Percentiles rank a stretch among this genome's conserved stretches.
phyloP scores from a whole-genome alignment of 2,797 vertebrate genomes.

The Lagorchestes hirsutus region DNA sequence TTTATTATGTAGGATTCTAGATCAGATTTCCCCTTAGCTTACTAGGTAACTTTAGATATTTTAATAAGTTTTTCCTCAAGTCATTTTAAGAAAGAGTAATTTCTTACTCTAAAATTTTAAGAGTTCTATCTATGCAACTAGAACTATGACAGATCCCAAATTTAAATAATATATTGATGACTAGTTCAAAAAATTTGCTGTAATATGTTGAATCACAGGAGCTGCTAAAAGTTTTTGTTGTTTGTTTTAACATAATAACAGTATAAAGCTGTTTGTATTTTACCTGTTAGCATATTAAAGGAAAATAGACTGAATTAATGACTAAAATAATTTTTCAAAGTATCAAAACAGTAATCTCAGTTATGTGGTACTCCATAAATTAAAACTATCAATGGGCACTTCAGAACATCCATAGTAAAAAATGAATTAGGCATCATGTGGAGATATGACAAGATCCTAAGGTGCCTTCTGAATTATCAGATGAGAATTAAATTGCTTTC shows the following conservation, averaged over 20 bases:
- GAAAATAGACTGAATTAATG: slow-evolving; percentile 52
- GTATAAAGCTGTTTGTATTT: slow-evolving; percentile 33
- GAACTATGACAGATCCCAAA: slow-evolving; percentile 47
- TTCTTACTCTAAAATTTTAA: slow-evolving; percentile 7
- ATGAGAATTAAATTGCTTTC: background rate
- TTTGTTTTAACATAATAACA: slow-evolving; percentile 64
- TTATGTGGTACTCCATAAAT: slow-evolving; percentile 18
- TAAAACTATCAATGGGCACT: background rate
- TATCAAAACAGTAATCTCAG: background rate
- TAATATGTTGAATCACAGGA: slow-evolving; percentile 58
- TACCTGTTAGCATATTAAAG: slow-evolving; percentile 63
- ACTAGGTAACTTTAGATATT: slow-evolving; percentile 39
- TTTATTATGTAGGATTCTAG: background rate
- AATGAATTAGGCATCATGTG: slow-evolving; percentile 50
- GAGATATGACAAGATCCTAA: slow-evolving; percentile 22
- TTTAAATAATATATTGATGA: slow-evolving; percentile 50
- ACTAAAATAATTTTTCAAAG: slow-evolving; percentile 63
- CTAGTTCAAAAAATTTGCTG: slow-evolving; percentile 73
- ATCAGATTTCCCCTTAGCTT: slow-evolving; percentile 7
- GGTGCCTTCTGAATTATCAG: slow-evolving; percentile 24
- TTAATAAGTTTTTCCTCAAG: slow-evolving; percentile 66
- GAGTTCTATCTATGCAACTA: background rate
- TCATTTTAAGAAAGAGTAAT: slow-evolving; percentile 6
- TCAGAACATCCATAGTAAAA: slow-evolving; percentile 35
- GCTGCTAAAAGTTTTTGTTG: slow-evolving; percentile 19